These are phyloP conservation scores for Mactromeris polynyma DNA, from an alignment of 2,888 invertebrate genomes.

Conservation along the genomic window DNA sequence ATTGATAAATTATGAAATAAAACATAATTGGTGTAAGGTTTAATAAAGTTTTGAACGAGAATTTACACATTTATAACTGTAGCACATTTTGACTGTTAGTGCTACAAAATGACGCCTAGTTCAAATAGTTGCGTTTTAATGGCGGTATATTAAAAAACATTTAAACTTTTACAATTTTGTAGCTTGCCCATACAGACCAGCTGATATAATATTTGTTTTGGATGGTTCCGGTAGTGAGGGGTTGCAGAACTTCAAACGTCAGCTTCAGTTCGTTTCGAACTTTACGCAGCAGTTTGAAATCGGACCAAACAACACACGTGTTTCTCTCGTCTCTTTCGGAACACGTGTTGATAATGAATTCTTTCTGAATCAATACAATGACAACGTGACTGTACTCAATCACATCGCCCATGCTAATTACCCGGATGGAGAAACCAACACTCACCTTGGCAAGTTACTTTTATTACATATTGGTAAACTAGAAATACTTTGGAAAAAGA, in stretches of 20 bases:
- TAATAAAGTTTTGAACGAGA: too few species aligned
- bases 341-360: constrained; percentile 55
- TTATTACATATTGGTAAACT: too few species aligned
- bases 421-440: constrained; percentile 59
- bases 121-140: too few species aligned
- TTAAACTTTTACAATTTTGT: background rate
- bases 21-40: too few species aligned
- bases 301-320: constrained; percentile 55
- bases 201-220: constrained; percentile 60
- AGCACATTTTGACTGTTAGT: too few species aligned
- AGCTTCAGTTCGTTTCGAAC: constrained; percentile 54
- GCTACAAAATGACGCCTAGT: too few species aligned
- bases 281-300: constrained; percentile 63
- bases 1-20: too few species aligned
- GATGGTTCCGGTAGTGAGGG: constrained; percentile 66
- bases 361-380: constrained; percentile 39
- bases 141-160: too few species aligned
- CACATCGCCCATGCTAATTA: constrained; percentile 42
- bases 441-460: constrained; percentile 46
- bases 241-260: constrained; percentile 47
- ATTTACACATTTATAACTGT: too few species aligned
- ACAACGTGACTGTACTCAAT: constrained; percentile 35
- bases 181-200: constrained; percentile 65
- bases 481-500: too few species aligned
- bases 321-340: constrained; percentile 51